A percentile compares a stretch with the other conserved stretches of the same genome.
phyloP scores from a whole-genome alignment of 2,888 invertebrate genomes.

The Parnassius glacialis region DNA sequence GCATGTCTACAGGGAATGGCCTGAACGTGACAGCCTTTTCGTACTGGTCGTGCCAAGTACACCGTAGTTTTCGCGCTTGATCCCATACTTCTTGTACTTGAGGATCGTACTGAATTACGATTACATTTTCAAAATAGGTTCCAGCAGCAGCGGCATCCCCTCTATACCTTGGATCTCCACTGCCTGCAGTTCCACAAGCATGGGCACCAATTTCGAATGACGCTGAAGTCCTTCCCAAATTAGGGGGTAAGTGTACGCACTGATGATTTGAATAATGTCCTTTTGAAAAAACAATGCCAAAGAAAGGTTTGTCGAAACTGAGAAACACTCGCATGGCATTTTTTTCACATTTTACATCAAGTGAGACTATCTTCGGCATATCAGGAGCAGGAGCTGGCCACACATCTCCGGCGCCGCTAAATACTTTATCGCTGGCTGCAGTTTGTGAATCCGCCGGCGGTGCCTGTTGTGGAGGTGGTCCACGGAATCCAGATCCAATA shows the following conservation, averaged over 20 bases:
- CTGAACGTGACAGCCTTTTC: conserved; percentile 97
- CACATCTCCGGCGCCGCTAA: conserved; percentile 85
- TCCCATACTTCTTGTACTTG: conserved; percentile 98
- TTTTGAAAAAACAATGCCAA: conserved; percentile 97
- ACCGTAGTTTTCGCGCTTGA: conserved; percentile 93
- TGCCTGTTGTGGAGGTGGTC: conserved; percentile 81
- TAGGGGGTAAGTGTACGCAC: conserved; percentile 94
- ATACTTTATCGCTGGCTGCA: conserved; percentile 82
- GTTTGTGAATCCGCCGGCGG: conserved; percentile 74
- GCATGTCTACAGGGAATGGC: conserved; percentile 97
- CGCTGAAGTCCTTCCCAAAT: conserved; percentile 90
- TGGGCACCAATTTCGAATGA: conserved; percentile 96
- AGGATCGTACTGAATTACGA: conserved; percentile 95
- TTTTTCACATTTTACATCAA: conserved; percentile 97
- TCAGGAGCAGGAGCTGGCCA: conserved; percentile 94
- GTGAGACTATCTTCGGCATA: conserved; percentile 95
- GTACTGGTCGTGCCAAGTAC: conserved; percentile 97
- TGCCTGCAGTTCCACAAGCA: conserved; percentile 95
- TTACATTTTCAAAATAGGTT: conserved; percentile 96
- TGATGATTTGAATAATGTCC: conserved; percentile 96
- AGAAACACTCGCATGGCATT: conserved; percentile 96
- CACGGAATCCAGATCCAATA: conserved; percentile 84
- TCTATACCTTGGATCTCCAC: conserved; percentile 95
- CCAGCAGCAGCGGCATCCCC: conserved; percentile 94
- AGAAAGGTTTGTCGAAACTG: conserved; percentile 97